Evolutionary conservation across 2,888 invertebrate genomes (phyloP).

Genomic region (Cordylochernes scorpioides): DNA sequence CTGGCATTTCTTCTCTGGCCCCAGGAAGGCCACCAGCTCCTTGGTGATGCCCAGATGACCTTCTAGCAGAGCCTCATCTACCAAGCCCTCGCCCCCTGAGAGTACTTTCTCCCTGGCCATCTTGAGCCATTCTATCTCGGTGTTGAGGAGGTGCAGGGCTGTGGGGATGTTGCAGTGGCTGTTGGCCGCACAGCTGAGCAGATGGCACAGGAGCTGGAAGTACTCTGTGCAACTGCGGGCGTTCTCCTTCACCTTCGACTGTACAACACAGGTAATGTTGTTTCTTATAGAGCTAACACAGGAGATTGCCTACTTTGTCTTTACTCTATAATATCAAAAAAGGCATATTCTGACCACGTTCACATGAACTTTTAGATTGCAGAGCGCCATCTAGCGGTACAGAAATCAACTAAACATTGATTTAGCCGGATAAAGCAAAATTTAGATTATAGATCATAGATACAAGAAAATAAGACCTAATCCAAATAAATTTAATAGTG

Average conservation of each 20-base stretch:
- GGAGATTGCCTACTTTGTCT: no score
- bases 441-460: no score
- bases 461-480: no score
- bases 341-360: no score
- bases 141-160: slow-evolving; percentile 38
- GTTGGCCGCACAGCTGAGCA: slow-evolving; percentile 36
- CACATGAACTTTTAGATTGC: no score
- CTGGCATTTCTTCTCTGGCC: slow-evolving; percentile 55
- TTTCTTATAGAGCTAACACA: no score
- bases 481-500: no score
- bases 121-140: slow-evolving; percentile 52
- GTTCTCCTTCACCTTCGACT: slow-evolving; percentile 35
- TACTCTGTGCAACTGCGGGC: slow-evolving; percentile 24
- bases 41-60: slow-evolving; percentile 71
- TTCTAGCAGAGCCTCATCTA: slow-evolving; percentile 57
- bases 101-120: slow-evolving; percentile 32
- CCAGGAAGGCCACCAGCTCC: slow-evolving; percentile 58
- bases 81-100: slow-evolving; percentile 19
- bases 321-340: no score
- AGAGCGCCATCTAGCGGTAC: no score
- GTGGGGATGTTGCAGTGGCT: slow-evolving; percentile 40
- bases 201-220: slow-evolving; percentile 35
- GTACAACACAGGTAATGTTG: slow-evolving; percentile 20
- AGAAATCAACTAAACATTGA: no score
- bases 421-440: no score